Percentiles rank a stretch among this genome's conserved stretches.
Conservation (phyloP, 2,113 vertebrate species). For the Crotalus horridus region DNA sequence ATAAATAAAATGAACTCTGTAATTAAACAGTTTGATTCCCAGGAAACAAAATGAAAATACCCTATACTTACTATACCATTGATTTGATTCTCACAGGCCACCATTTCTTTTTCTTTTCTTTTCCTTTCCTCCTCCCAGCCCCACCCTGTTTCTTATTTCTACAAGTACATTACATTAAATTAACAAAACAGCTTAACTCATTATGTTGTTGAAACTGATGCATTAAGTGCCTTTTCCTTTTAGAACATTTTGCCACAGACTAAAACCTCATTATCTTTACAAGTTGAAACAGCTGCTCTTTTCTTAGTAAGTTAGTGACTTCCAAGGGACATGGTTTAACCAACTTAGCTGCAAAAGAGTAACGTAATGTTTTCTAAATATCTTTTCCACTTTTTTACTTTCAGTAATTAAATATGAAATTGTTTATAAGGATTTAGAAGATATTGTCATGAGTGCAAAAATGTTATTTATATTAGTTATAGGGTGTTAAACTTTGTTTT, state of each 20-base stretch:
- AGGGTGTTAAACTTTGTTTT: background rate
- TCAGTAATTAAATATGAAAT: background rate
- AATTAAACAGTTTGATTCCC: background rate
- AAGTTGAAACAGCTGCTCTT: too few relatives aligned
- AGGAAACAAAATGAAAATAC: background rate
- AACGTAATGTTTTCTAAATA: background rate
- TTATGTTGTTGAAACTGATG: background rate
- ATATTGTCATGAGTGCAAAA: background rate
- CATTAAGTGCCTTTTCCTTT: background rate
- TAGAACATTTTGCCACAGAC: background rate
- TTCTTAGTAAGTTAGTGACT: background rate
- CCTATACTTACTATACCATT: background rate
- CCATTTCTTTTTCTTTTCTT: background rate
- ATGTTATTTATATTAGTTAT: background rate
- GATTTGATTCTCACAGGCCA: background rate
- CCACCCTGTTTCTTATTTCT: background rate
- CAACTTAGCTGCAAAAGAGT: background rate
- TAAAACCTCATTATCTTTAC: too few relatives aligned
- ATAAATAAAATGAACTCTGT: background rate
- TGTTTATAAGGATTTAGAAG: background rate
- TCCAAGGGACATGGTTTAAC: background rate
- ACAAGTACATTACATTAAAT: background rate
- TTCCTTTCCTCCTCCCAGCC: background rate
- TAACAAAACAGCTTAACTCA: background rate
- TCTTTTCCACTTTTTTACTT: background rate